Evolutionary conservation across 2,888 invertebrate genomes (phyloP), one percentile per base, ranked within the genome.

Genomic region (Tipula helvola): DNA sequence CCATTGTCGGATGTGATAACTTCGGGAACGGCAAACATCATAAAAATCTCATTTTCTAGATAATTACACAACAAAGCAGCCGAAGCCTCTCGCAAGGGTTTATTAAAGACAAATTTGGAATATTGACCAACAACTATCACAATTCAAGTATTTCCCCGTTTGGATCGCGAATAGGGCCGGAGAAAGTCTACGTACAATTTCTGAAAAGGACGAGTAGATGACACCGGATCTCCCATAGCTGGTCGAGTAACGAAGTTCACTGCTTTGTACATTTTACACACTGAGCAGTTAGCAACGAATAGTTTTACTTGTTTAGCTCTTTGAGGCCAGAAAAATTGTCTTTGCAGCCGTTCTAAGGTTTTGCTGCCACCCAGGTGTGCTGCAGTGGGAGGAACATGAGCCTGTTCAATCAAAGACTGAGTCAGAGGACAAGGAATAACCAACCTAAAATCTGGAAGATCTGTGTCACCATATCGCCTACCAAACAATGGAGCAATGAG

Each of bases 131-230:
- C n/a, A n/a, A n/a, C 41, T 47, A 47, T 12, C 1, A 8, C 2
- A 47, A 47, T 12, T 0, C 47, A 47, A 47, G 12, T 8, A 12
- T 47, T 47, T 47, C 5, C 47, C 8, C 5, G 1, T 47, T 47
- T 47, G 3, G 87, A 87, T 0, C 88, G 83, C 5, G 87, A 87
- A 87, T 87, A 88, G 87, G 88, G 5, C 87, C 87, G 12, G 83
- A 87, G 41, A 13, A 87, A 47, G 83, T 88, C 87, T 16, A 88
- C 85, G 18, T 83, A 88, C 12, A 88, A n/a, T 3, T 86, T 86
- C 44, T 88, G 88, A 44, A 88, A 88, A 10, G 87, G 87, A 13
- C 87, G 85, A 10, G 86, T 86, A 2, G 88, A 87, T 13, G 36
- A 57, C 3, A 86, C 83, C 18, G 87, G 87, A 5, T 13, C 10